A percentile compares a stretch with the other conserved stretches of the same genome.
Evolutionary conservation across 2,113 vertebrate genomes (phyloP).

Genomic region (Myxocyprinus asiaticus): DNA sequence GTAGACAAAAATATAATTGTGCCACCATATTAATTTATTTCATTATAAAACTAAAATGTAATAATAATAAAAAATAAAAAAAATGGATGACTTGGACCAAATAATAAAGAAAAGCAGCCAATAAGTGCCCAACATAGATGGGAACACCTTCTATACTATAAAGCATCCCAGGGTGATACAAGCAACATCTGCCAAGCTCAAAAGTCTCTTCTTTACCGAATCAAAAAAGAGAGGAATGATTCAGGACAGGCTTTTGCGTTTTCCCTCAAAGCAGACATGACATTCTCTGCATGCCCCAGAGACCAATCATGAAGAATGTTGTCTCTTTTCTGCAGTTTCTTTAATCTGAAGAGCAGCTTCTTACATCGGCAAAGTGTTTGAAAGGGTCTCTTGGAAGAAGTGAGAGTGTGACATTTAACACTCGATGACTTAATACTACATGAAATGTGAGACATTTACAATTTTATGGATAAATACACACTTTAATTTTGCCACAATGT

Average conservation of each 20-base stretch:
- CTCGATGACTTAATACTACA: background rate
- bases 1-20: no score
- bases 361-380: slow-evolving; percentile 1
- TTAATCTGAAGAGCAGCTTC: background rate
- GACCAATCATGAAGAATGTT: background rate
- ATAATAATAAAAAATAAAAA: no score
- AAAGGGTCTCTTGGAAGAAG: background rate
- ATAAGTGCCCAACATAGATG: no score
- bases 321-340: background rate
- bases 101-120: no score
- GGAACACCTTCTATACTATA: no score
- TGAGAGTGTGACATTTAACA: background rate
- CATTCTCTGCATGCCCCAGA: background rate
- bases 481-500: background rate
- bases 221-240: background rate
- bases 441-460: slow-evolving; percentile 27
- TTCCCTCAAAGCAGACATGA: slow-evolving; percentile 19
- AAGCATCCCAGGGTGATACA: no score
- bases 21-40: no score
- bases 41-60: no score
- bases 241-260: slow-evolving; percentile 1
- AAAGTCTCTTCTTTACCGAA: background rate
- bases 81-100: no score
- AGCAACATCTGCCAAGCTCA: background rate
- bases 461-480: slow-evolving; percentile 3